Base-by-base conservation (phyloP, 2,113 vertebrate genomes). In the Microcebus tavaratra region DNA sequence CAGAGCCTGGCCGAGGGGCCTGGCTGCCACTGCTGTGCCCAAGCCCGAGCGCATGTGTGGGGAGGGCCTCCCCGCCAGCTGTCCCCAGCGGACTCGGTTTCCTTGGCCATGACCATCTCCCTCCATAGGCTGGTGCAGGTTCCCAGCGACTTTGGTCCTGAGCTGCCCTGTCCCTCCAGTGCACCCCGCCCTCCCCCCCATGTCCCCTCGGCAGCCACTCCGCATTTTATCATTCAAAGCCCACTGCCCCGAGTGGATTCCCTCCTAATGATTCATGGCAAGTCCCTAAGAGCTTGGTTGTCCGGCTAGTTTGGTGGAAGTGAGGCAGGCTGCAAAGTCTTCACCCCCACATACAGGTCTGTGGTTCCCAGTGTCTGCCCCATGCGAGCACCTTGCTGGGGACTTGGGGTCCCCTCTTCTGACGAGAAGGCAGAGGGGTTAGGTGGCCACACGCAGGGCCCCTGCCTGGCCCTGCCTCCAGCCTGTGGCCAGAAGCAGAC, bases 61-160 rank as follows among this genome's bases (percentile, higher is more conserved):
- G 25, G 36, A 27, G 55, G n/a, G 53, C 9, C 59, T 27, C 59
- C 59, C 59, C 9, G 18, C 18, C 55, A 57, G 18, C 25, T 36
- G 48, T 55, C 31, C 23, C 36, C 48, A 3, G 12, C 0, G 53
- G 2, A 18, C 55, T 34, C 15, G 10, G 34, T 18, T 29, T 53
- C 61, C 27, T 39, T 6, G 0, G 14, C 34, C 36, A 72, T 6
- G 11, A 14, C 11, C 3, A 1, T 10, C 20, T 14, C 36, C 36
- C 20, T 14, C 36, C 36, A 1, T 0, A 25, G 53, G 57, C 1
- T 42, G 31, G 20, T 0, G 6, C 34, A 18, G 53, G 55, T 39
- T 15, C 53, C 18, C 53, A 5, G 15, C 18, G 1, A 14, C 3
- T 0, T 5, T 15, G 27, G 68, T 4, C 45, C 67, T 8, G 9